Evolutionary conservation across 2,113 vertebrate species (phyloP).

Genomic region (Vulpes lagopus): DNA sequence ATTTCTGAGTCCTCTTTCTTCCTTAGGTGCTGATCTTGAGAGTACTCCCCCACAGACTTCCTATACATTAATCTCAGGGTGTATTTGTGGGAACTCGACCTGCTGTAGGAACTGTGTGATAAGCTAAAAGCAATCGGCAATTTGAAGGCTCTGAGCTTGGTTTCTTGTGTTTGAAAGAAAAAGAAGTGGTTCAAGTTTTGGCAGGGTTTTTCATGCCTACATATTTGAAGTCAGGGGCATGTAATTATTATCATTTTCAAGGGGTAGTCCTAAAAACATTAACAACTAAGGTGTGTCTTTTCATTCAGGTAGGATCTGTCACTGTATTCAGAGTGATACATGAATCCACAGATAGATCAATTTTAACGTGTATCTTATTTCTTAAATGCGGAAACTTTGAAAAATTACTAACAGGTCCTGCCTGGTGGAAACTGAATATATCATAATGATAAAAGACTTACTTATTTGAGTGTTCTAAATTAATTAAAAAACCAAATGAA

Average conservation of each 20-base stretch:
- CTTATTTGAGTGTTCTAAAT: not conserved
- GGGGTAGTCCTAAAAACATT: not conserved
- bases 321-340: not conserved
- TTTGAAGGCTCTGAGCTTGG: constrained; percentile 43
- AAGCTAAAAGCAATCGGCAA: not conserved
- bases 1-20: not conserved
- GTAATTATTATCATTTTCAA: constrained; percentile 20
- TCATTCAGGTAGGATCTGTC: not conserved
- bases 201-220: not conserved
- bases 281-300: not conserved
- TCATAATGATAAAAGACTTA: not conserved
- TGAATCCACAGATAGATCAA: not conserved
- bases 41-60: not conserved
- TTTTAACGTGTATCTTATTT: constrained; percentile 25
- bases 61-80: not conserved
- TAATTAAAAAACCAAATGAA: not conserved
- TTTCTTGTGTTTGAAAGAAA: constrained; percentile 1
- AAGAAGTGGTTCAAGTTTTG: not conserved
- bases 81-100: not conserved
- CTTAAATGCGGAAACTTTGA: not conserved
- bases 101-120: not conserved
- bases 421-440: not conserved
- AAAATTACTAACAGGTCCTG: not conserved
- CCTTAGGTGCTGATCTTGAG: not conserved
- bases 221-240: constrained; percentile 16